phyloP scores from a whole-genome alignment of 2,888 invertebrate species.

The Melanchra persicariae region DNA sequence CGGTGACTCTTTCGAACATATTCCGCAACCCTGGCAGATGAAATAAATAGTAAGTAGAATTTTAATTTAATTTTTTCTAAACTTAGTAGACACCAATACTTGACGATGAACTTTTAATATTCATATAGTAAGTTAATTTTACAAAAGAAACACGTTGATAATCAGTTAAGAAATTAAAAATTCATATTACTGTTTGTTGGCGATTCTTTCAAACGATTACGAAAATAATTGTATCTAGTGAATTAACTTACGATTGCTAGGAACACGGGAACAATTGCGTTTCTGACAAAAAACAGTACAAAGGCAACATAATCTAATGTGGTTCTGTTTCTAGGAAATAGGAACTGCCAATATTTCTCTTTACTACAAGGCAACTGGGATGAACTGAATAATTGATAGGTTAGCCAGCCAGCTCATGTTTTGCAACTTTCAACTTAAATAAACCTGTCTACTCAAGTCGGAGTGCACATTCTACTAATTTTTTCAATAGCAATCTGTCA shows the following conservation, averaged over 20 bases:
- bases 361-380: not conserved
- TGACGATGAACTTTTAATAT: too few relatives aligned
- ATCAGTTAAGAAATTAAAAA: conserved; percentile 30
- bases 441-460: not conserved
- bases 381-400: too few relatives aligned
- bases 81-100: conserved; percentile 2
- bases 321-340: not conserved
- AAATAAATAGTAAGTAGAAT: not conserved
- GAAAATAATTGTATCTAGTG: conserved; percentile 6
- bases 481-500: too few relatives aligned
- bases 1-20: too few relatives aligned
- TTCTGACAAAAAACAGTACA: conserved; percentile 1
- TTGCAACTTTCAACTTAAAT: not conserved
- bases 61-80: conserved; percentile 16
- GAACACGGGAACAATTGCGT: conserved; percentile 1
- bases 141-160: conserved; percentile 5
- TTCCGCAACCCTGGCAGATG: too few relatives aligned
- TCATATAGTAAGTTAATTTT: conserved; percentile 18
- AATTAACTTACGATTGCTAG: not conserved
- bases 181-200: conserved; percentile 12
- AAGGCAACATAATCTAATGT: conserved; percentile 3
- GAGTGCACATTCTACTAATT: too few relatives aligned
- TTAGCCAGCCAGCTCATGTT: too few relatives aligned
- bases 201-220: not conserved
- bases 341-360: not conserved